Percentiles rank a stretch among this genome's conserved stretches.
phyloP scores from a whole-genome alignment of 2,888 invertebrate genomes.

The Dromius quadrimaculatus region DNA sequence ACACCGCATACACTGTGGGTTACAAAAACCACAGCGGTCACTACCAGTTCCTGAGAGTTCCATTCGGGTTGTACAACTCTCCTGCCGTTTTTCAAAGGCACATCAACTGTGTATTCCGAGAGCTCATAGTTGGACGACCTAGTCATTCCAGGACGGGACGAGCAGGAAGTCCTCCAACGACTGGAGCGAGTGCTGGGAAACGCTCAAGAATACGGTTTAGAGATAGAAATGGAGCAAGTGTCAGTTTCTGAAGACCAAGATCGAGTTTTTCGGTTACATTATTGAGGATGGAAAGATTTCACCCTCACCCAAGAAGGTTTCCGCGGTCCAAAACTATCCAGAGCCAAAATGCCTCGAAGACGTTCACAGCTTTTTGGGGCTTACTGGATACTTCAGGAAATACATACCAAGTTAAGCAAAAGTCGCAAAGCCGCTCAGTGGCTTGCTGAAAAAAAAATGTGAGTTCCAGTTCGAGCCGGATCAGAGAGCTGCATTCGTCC shows the following conservation, averaged over 20 bases:
- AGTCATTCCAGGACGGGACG: no score
- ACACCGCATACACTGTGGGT: constrained; percentile 58
- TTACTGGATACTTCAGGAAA: constrained; percentile 54
- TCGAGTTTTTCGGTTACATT: constrained; percentile 46
- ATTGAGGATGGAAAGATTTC: constrained; percentile 33
- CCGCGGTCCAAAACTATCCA: constrained; percentile 53
- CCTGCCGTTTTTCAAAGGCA: no score
- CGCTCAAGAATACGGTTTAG: no score
- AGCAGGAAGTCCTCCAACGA: no score
- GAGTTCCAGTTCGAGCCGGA: constrained; percentile 52
- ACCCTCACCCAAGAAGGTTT: constrained; percentile 45
- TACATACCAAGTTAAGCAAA: no score
- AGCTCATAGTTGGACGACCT: no score
- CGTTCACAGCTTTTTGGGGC: constrained; percentile 53
- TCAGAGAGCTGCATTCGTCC: constrained; percentile 53
- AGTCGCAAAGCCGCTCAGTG: no score
- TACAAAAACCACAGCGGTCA: constrained; percentile 53
- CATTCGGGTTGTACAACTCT: no score
- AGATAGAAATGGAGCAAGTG: no score
- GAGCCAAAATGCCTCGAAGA: constrained; percentile 37
- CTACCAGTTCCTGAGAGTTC: constrained; percentile 7
- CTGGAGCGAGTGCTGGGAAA: no score
- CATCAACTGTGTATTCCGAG: no score
- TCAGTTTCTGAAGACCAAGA: not conserved
- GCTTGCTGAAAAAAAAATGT: no score